Conservation (phyloP, 2,888 invertebrate genomes). For the Cyclophora albipunctata region DNA sequence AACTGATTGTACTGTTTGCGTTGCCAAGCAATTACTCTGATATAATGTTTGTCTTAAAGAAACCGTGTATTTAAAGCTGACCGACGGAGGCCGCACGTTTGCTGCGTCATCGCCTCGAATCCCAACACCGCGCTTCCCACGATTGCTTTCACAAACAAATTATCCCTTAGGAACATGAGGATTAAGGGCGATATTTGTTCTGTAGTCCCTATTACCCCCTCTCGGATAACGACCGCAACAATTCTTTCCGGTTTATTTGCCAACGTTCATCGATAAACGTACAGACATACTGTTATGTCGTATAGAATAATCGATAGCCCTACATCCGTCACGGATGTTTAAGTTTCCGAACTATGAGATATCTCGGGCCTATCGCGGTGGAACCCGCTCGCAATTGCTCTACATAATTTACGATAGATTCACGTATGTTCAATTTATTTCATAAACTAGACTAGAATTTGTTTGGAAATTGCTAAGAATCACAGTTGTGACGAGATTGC, state of each 20-base stretch:
- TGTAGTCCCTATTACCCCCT: slow-evolving; percentile 14
- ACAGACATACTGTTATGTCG: slow-evolving; percentile 17
- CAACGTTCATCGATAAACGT: slow-evolving; percentile 30
- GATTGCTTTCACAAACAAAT: slow-evolving; percentile 24
- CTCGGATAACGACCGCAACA: slow-evolving; percentile 30
- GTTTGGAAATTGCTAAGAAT: no score
- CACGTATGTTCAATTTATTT: no score
- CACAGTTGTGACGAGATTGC: no score
- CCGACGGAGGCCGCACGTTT: slow-evolving; percentile 15
- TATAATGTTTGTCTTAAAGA: slow-evolving; percentile 8
- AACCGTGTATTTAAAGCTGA: slow-evolving; percentile 24
- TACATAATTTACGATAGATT: not conserved
- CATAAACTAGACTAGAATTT: no score
- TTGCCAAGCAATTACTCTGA: no score
- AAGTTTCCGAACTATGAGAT: slow-evolving; percentile 7
- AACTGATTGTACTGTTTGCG: no score
- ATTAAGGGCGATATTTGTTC: slow-evolving; percentile 29
- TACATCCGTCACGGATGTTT: slow-evolving; percentile 10
- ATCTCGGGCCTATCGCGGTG: not conserved
- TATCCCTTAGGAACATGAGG: slow-evolving; percentile 20
- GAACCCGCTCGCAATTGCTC: slow-evolving; percentile 1
- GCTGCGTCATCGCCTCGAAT: slow-evolving; percentile 31
- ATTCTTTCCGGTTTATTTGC: slow-evolving; percentile 52
- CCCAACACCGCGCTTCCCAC: slow-evolving; percentile 34
- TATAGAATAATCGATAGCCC: slow-evolving; percentile 22